Conservation (phyloP, 2,797 vertebrate genomes). For the Hyperoplus immaculatus region DNA sequence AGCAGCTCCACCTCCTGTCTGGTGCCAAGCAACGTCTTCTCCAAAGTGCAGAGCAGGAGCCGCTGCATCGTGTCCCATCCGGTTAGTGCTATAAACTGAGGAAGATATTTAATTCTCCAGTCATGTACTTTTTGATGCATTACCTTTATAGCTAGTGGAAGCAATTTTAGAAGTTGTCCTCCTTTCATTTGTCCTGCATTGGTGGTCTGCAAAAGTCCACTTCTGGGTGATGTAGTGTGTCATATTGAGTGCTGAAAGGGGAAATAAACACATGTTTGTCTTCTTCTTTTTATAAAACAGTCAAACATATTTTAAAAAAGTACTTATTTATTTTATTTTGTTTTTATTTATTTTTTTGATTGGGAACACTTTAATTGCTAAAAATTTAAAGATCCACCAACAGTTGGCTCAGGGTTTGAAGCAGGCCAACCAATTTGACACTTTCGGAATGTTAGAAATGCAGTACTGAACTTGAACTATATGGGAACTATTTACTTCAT, state of each 20-base stretch:
- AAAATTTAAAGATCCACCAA: conserved; percentile 66
- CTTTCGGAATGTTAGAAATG: too few relatives aligned
- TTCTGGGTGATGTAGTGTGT: background rate
- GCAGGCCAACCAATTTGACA: too few relatives aligned
- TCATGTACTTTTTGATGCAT: background rate
- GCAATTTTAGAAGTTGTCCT: background rate
- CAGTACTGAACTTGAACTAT: too few relatives aligned
- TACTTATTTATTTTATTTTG: background rate
- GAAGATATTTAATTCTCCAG: background rate
- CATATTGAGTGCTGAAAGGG: background rate
- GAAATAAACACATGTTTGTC: too few relatives aligned
- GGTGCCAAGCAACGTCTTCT: conserved; percentile 92
- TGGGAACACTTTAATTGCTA: conserved; percentile 78
- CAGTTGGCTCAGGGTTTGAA: conserved; percentile 35
- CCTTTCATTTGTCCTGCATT: background rate
- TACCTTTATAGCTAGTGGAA: background rate
- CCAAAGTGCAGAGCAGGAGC: conserved; percentile 85
- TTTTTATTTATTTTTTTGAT: conserved; percentile 13
- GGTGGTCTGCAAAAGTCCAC: background rate
- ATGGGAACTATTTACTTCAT: background rate
- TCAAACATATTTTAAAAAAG: background rate
- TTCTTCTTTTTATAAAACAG: too few relatives aligned
- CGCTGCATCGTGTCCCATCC: conserved; percentile 97
- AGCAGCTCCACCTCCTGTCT: conserved; percentile 97
- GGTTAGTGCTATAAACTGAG: conserved; percentile 76